Evolutionary conservation across 1,140 invertebrate species (phyloP).

Genomic region (Philopotamus ludificatus): DNA sequence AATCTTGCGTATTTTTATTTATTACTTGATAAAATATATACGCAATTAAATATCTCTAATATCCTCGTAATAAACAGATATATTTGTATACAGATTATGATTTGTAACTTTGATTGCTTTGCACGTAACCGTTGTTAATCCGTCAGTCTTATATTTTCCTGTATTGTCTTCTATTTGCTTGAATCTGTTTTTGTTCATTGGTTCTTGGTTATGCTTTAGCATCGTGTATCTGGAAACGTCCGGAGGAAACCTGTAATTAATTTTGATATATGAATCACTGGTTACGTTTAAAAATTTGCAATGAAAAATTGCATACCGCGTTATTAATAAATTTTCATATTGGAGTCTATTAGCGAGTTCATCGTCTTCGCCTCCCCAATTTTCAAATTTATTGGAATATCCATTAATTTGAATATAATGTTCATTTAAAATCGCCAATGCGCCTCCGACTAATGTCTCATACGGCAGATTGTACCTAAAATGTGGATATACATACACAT

Average conservation of each 20-base stretch:
- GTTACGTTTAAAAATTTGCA: neutral
- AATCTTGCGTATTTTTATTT: neutral
- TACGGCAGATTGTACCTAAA: slow-evolving; percentile 63
- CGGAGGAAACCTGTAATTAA: slow-evolving; percentile 45
- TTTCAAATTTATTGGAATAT: slow-evolving; percentile 77
- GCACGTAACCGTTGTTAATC: slow-evolving; percentile 17
- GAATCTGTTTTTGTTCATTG: slow-evolving; percentile 42
- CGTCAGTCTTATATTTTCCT: slow-evolving; percentile 28
- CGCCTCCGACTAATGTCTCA: slow-evolving; percentile 58
- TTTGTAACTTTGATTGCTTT: slow-evolving; percentile 21
- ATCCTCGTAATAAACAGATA: slow-evolving; percentile 3
- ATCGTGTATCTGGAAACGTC: slow-evolving; percentile 50
- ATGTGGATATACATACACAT: neutral
- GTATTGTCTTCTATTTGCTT: slow-evolving; percentile 40
- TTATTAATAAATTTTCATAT: slow-evolving; percentile 23
- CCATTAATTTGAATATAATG: slow-evolving; percentile 69
- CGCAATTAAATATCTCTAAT: neutral
- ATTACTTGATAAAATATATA: neutral
- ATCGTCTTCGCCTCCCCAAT: slow-evolving; percentile 77
- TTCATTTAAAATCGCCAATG: slow-evolving; percentile 55
- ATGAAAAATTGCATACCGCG: slow-evolving; percentile 24
- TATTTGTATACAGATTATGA: slow-evolving; percentile 32
- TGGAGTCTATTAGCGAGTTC: slow-evolving; percentile 61
- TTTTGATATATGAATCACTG: neutral
- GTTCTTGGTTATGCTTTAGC: slow-evolving; percentile 46